Percentiles rank a stretch among this genome's conserved stretches.
Evolutionary conservation across 2,888 invertebrate species (phyloP).

Genomic region (Deroplatys truncata): DNA sequence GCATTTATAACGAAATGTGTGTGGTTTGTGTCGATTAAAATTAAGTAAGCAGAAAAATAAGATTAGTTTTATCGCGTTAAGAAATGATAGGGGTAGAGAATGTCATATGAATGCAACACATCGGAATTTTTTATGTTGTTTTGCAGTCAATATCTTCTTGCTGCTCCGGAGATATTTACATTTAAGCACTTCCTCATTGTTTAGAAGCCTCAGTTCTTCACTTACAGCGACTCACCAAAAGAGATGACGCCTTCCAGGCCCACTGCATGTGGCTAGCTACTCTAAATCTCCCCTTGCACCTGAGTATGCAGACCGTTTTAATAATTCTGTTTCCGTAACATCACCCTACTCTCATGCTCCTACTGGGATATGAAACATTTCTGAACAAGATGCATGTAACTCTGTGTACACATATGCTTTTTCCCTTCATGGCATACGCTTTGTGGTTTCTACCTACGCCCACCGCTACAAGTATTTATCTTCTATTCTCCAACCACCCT

Average conservation of each 20-base stretch:
- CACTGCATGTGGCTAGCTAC: neutral
- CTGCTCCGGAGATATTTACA: no score
- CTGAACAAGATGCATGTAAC: neutral
- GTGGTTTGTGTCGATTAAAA: no score
- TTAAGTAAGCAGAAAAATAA: no score
- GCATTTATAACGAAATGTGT: no score
- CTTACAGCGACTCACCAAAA: no score
- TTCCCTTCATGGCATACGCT: neutral
- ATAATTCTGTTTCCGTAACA: neutral
- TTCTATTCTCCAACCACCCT: neutral
- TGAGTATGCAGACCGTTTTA: neutral
- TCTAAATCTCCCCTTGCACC: neutral
- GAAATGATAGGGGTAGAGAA: no score
- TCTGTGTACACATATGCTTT: neutral
- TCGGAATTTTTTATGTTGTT: no score
- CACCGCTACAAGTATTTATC: neutral
- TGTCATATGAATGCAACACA: no score
- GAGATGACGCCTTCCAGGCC: neutral
- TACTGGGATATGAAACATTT: neutral
- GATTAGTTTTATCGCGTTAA: no score
- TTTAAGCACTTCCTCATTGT: no score
- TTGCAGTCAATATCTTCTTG: no score
- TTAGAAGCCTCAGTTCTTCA: no score
- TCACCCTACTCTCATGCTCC: neutral
- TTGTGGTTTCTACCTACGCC: neutral